Evolutionary conservation across 2,888 invertebrate genomes (phyloP), one percentile per base, ranked within the genome.

Genomic region (Epiblema foenella): DNA sequence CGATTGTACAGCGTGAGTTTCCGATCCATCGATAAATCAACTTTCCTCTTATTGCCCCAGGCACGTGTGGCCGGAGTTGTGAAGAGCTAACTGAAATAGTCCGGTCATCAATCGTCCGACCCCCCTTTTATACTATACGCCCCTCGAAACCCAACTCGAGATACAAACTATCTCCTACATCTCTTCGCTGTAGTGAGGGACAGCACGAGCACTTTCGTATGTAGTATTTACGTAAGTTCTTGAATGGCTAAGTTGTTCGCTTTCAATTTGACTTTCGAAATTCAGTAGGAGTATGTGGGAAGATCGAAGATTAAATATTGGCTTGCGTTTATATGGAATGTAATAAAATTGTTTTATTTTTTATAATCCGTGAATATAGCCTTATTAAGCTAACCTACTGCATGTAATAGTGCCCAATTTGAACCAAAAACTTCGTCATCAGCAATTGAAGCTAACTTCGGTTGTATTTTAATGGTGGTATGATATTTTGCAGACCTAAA

Each of bases 191-290:
- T 12, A 18, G 62, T 39, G 11, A n/a, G 17, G 66, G 66, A 70
- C 59, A 49, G 59, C 65, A 37, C 18, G 49, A 65, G 20, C 52
- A 12, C 42, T 66, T 56, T 59, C 12, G 24, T 42, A 12, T 33
- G 59, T 17, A 42, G 18, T 52, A 59, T 64, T 69, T 51, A 39
- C 12, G 46, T 15, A 15, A 20, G 39, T 18, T 39, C 37, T 59
- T 39, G 58, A 65, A 54, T 64, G 39, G 51, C 20, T 46, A 29
- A 70, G 63, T 33, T 71, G 81, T 77, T 81, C 81, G 77, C 79
- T 81, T 84, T 84, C 82, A 83, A 85, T 85, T 83, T 83, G 83
- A 85, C 82, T 85, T 85, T 77, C 76, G 72, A 78, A 82, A 84
- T 82, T 81, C 79, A 77, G 80, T 78, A 37, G 49, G 51, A 67